Evolutionary conservation across 2,113 vertebrate species (phyloP).

Genomic region (Pomatostomus ruficeps): DNA sequence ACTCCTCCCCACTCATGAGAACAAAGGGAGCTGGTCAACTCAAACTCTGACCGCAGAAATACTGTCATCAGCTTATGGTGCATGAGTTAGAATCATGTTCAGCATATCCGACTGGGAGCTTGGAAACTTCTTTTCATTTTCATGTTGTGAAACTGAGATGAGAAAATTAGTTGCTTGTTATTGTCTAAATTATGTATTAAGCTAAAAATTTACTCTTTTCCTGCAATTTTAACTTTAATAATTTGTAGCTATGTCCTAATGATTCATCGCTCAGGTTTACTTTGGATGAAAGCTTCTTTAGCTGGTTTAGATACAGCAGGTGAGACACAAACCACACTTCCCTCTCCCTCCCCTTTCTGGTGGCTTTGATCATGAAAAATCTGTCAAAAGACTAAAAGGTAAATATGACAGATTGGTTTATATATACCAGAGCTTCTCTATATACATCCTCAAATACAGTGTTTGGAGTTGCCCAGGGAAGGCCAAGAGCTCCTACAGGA

Average conservation of each 20-base stretch:
- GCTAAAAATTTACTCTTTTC: not conserved
- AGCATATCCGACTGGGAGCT: not conserved
- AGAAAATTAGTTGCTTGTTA: not conserved
- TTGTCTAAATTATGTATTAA: not conserved
- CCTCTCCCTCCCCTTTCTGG: fast-evolving
- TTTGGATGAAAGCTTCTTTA: not conserved
- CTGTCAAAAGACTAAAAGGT: not conserved
- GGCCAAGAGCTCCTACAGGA: not conserved
- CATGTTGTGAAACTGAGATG: not conserved
- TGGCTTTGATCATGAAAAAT: not conserved
- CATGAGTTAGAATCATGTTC: not conserved
- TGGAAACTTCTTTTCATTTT: not conserved
- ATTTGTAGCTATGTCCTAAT: not conserved
- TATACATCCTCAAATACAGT: not conserved
- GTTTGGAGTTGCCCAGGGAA: not conserved
- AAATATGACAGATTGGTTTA: not conserved
- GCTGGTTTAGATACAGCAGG: not conserved
- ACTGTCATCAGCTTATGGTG: not conserved
- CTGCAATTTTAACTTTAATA: not conserved
- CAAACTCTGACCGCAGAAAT: not conserved
- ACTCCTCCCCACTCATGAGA: not conserved
- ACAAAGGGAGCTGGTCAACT: not conserved
- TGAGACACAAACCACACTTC: not conserved
- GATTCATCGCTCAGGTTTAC: not conserved
- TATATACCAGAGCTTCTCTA: not conserved